These are phyloP conservation scores for Papilio demoleus DNA, from an alignment of 2,888 invertebrate species.

Conservation along the genomic window DNA sequence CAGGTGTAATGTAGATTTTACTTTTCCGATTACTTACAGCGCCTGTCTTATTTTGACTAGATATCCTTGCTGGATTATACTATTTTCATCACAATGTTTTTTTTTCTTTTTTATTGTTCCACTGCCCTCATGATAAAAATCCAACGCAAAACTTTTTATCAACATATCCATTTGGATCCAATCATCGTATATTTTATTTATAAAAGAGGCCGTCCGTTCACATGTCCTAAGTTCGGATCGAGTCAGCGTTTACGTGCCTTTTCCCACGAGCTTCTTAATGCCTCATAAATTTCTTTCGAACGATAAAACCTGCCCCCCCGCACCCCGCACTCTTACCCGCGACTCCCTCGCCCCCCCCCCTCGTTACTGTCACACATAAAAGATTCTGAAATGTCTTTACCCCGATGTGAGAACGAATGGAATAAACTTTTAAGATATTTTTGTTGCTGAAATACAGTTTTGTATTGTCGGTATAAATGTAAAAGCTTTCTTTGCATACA, in stretches of 20 bases:
- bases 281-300: slow-evolving; percentile 24
- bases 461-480: not conserved
- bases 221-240: not conserved
- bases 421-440: not conserved
- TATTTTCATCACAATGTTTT: not conserved
- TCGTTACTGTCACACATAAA: slow-evolving; percentile 5
- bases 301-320: slow-evolving; percentile 24
- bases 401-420: slow-evolving; percentile 13
- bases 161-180: not conserved
- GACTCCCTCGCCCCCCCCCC: too few species aligned
- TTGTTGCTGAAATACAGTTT: not conserved
- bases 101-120: not conserved
- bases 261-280: slow-evolving; percentile 17
- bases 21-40: too few species aligned
- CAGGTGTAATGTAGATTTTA: too few species aligned
- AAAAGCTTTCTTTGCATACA: not conserved
- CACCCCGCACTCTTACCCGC: too few species aligned
- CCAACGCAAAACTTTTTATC: not conserved
- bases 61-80: too few species aligned
- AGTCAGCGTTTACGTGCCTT: slow-evolving; percentile 23
- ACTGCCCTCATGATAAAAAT: not conserved
- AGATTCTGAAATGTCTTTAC: slow-evolving; percentile 17
- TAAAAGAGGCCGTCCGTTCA: not conserved
- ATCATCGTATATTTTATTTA: not conserved
- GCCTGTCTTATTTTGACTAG: too few species aligned